A percentile compares a stretch with the other conserved stretches of the same genome.
phyloP scores from a whole-genome alignment of 1,140 invertebrate genomes.

The Zaprionus davidi region DNA sequence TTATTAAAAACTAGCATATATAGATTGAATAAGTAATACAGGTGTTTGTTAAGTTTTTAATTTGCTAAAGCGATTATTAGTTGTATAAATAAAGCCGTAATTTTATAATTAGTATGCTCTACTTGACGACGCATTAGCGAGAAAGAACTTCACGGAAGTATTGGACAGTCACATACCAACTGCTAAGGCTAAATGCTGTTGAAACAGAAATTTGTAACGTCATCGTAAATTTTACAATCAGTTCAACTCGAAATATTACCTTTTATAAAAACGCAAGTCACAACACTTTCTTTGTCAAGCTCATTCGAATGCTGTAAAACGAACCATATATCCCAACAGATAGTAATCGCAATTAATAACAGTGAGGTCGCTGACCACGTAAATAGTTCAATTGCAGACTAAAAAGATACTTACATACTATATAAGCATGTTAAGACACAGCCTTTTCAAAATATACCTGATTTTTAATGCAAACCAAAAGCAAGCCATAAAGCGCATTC shows the following conservation, averaged over 20 bases:
- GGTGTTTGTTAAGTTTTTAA: no score
- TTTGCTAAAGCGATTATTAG: no score
- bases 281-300: conserved; percentile 15
- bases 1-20: no score
- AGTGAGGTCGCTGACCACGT: conserved; percentile 4
- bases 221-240: not conserved
- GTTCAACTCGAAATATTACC: conserved; percentile 4
- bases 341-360: not conserved
- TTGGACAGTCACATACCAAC: conserved; percentile 20
- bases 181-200: conserved; percentile 17
- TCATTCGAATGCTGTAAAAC: not conserved
- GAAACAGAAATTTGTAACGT: not conserved
- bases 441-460: conserved; percentile 12
- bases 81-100: no score
- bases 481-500: conserved; percentile 26
- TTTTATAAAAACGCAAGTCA: conserved; percentile 35
- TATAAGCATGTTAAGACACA: not conserved
- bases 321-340: conserved; percentile 10
- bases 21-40: no score
- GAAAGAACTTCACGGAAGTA: conserved; percentile 16
- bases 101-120: not conserved
- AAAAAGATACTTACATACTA: not conserved
- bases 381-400: conserved; percentile 8
- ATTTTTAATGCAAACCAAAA: conserved; percentile 19
- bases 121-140: not conserved